A percentile compares a stretch with the other conserved stretches of the same genome.
phyloP scores from a whole-genome alignment of 2,888 invertebrate genomes.

The Eristalis pertinax region DNA sequence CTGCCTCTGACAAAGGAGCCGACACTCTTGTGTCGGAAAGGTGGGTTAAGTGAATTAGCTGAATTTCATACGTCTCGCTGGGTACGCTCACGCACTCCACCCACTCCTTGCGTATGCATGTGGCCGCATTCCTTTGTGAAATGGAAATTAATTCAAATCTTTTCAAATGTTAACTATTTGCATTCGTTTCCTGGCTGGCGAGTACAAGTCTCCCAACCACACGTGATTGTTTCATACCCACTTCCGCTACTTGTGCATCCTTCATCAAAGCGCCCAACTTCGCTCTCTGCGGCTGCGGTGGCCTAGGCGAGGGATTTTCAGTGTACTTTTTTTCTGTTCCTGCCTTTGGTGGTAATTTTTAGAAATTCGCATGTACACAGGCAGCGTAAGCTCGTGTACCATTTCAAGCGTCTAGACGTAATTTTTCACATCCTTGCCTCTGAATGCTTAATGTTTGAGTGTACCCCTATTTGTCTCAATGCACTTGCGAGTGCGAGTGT shows the following conservation, averaged over 20 bases:
- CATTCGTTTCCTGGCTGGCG: neutral
- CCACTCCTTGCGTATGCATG: neutral
- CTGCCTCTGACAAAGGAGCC: too few species aligned
- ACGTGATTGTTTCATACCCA: constrained; percentile 41
- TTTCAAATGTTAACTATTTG: neutral
- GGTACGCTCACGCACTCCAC: too few species aligned
- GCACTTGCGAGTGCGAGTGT: neutral
- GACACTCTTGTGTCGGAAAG: too few species aligned
- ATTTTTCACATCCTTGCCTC: constrained; percentile 64
- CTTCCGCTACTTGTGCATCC: constrained; percentile 32
- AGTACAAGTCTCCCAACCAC: neutral
- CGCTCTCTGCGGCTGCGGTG: neutral
- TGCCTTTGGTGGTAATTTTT: constrained; percentile 15
- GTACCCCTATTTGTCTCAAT: neutral
- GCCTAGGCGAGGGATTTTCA: neutral
- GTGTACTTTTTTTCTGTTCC: neutral
- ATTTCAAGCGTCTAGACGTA: constrained; percentile 71
- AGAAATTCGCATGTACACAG: constrained; percentile 6
- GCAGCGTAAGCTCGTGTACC: constrained; percentile 43
- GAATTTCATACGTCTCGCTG: too few species aligned
- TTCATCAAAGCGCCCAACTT: constrained; percentile 15
- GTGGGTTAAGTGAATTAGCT: too few species aligned
- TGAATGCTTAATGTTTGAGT: constrained; percentile 11
- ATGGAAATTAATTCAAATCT: neutral
- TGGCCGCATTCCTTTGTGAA: neutral